These are phyloP conservation scores for Eudemis profundana DNA, from an alignment of 2,888 invertebrate species.

Conservation along the genomic window DNA sequence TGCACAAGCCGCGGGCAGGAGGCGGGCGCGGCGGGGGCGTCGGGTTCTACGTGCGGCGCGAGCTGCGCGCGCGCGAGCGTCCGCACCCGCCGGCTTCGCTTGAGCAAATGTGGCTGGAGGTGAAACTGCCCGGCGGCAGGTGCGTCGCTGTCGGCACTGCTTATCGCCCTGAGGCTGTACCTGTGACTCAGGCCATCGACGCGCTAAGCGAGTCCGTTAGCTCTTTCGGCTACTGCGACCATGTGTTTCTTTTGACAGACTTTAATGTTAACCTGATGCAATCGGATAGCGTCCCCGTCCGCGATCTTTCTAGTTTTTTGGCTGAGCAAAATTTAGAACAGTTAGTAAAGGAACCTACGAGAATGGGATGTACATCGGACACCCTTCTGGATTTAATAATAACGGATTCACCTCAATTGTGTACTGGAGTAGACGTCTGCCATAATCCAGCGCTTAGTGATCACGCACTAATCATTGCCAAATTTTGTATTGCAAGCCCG, in stretches of 20 bases:
- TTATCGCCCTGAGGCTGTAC: conserved; percentile 12
- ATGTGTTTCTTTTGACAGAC: conserved; percentile 9
- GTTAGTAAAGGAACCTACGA: conserved; percentile 10
- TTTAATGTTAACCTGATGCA: conserved; percentile 12
- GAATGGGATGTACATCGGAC: background rate
- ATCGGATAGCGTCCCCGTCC: background rate
- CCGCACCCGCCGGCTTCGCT: conserved; percentile 42
- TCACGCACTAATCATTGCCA: conserved; percentile 5
- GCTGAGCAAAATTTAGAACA: conserved; percentile 1
- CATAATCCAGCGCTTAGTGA: conserved; percentile 18
- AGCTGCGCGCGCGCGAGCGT: conserved; percentile 33
- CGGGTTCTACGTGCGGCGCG: too few species aligned
- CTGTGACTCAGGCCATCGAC: conserved; percentile 6
- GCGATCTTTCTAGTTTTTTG: background rate
- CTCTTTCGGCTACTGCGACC: background rate
- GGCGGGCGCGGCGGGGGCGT: conserved; percentile 34
- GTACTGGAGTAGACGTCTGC: conserved; percentile 3
- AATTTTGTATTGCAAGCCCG: conserved; percentile 5
- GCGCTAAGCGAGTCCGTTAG: conserved; percentile 16
- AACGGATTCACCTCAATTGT: conserved; percentile 5
- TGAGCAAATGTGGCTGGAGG: conserved; percentile 50
- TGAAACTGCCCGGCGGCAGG: conserved; percentile 41
- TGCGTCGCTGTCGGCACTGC: conserved; percentile 45
- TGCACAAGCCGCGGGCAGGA: conserved; percentile 15
- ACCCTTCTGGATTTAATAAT: conserved; percentile 17